Evolutionary conservation across 2,797 vertebrate genomes (phyloP), one percentile per base, ranked within the genome.

Genomic region (Ammospiza maritima): DNA sequence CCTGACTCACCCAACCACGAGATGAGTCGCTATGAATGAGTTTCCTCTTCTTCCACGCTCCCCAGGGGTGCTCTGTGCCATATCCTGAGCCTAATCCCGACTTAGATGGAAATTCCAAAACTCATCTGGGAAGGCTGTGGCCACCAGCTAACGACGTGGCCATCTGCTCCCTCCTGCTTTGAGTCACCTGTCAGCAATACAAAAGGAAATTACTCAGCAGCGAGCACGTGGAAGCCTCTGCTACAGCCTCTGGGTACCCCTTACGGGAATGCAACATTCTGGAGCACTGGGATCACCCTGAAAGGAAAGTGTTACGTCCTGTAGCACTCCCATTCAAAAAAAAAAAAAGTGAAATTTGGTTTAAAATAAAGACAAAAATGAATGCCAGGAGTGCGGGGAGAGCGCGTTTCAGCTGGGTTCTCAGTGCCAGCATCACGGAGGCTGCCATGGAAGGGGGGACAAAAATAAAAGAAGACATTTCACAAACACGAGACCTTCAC

Each of bases 161-260:
- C 92, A 85, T 91, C 91, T 97, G 94, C 93, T 83, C 65, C 50
- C 42, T 92, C 90, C 85, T 50, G 88, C 94, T 92, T 89, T 96
- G 96, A 98, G 96, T 98, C 98, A 98, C 97, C 97, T 98, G 97
- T 96, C 97, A 96, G 90, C 65, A 56, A 83, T 81, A 97, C 91
- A 57, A 96, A 94, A 96, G 97, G 97, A 97, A 97, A 96, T 98
- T 97, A 96, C 96, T 98, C 95, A 97, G 97, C 79, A 85, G 85
- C 12, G 38, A 93, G 94, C 96, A 94, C 89, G 91, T 84, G 96
- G 97, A 96, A 93, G 89, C 74, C 94, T 94, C 95, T 87, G 81
- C 88, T 85, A 29, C 80, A 92, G 94, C 65, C 93, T 88, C 88
- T 94, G 11, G 11, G 23, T 85, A 89, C 67, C 96, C 96, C 97